Evolutionary conservation across 2,888 invertebrate genomes (phyloP), one percentile per base, ranked within the genome.

Genomic region (Drosophila anceps): DNA sequence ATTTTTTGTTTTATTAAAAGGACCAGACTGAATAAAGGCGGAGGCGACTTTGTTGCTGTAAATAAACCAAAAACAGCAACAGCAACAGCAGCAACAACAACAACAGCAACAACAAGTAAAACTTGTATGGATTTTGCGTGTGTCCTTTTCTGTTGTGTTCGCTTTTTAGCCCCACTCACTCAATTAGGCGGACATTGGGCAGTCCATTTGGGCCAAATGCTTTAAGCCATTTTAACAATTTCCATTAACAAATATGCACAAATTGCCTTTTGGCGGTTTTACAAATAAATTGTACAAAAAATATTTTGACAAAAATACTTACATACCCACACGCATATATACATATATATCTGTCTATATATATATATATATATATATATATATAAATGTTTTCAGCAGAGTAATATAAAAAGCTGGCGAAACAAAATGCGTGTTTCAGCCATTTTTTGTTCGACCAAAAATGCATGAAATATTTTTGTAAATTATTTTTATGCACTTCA

Each of bases 191-290:
- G 48, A 62, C 69, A 65, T 59, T 64, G 48, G 63, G 55, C 61
- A 54, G 77, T 46, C 51, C 18, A 43, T 88, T 88, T 79, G 84
- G 73, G 79, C 71, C 73, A 81, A 81, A 85, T 80, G 78, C 76
- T 84, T 73, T 73, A 76, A 84, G 71, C 88, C 88, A 91, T 92
- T 92, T 90, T 74, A 92, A 89, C 85, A 91, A 92, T 91, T 91
- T 89, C 84, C 84, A 84, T 91, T 91, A 91, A 91, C 88, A 91
- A 91, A 91, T 90, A 87, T 91, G 81, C 84, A 78, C 76, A 88
- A 84, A 79, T 88, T 90, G 90, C 85, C 88, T 90, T 89, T 87
- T 80, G 87, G 89, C 88, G 90, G 88, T 88, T 90, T 88, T 60
- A 70, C 76, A 88, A 85, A 90, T 84, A 88, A 82, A 78, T 84